These are phyloP conservation scores for Gallinago solitaria DNA, from an alignment of 2,797 vertebrate genomes.

Conservation along the genomic window DNA sequence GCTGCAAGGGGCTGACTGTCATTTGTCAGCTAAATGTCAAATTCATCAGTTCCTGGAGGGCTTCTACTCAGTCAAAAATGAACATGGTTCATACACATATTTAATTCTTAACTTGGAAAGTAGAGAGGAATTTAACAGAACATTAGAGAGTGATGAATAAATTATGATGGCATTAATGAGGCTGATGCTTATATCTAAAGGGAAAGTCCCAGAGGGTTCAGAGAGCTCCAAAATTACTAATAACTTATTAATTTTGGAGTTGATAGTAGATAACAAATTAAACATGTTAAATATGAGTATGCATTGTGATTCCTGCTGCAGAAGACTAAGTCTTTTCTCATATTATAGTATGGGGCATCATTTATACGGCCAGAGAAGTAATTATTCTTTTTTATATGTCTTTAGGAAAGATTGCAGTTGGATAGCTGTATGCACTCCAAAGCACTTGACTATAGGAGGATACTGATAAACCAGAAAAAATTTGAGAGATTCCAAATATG, in stretches of 20 bases:
- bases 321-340: not conserved
- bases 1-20: not conserved
- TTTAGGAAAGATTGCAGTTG: not conserved
- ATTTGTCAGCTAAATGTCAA: not conserved
- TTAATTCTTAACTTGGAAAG: slow-evolving; percentile 36
- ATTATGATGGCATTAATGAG: slow-evolving; percentile 52
- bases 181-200: slow-evolving; percentile 30
- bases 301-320: not conserved
- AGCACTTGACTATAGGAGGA: not conserved
- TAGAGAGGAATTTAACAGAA: slow-evolving; percentile 51
- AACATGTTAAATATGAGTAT: slow-evolving; percentile 6
- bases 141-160: slow-evolving; percentile 58
- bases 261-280: slow-evolving; percentile 47
- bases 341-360: not conserved
- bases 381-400: not conserved
- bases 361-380: not conserved
- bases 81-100: slow-evolving; percentile 20
- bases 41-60: slow-evolving; percentile 3
- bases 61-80: slow-evolving; percentile 20
- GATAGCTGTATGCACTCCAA: not conserved
- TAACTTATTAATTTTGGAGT: slow-evolving; percentile 53
- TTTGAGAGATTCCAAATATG: not conserved
- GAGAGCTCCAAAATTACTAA: slow-evolving; percentile 27
- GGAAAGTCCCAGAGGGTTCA: slow-evolving; percentile 17
- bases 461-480: not conserved